Evolutionary conservation across 2,113 vertebrate genomes (phyloP).

Genomic region (Petromus typicus): DNA sequence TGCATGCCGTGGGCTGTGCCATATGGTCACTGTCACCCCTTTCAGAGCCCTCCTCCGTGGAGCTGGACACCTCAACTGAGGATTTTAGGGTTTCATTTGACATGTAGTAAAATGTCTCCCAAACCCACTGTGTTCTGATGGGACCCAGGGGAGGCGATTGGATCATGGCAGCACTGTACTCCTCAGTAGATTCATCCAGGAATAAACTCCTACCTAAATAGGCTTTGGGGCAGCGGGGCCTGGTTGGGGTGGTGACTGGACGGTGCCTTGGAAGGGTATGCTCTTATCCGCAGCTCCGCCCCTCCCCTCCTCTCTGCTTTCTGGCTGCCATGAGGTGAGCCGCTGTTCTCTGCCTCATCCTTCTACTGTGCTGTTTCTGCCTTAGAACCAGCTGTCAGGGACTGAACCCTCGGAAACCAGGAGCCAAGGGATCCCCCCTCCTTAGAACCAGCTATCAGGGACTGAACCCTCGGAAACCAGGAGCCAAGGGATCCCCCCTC

Average conservation of each 20-base stretch:
- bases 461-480: no score
- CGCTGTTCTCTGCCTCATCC: not conserved
- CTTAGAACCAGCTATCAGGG: no score
- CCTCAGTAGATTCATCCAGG: no score
- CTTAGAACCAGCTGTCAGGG: no score
- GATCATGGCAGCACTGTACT: not conserved
- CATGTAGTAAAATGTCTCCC: not conserved
- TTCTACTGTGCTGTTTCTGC: not conserved
- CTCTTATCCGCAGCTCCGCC: not conserved
- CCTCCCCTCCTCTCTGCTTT: not conserved
- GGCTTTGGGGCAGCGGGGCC: not conserved
- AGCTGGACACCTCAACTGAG: not conserved
- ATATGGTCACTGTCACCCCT: accelerated
- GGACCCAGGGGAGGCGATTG: not conserved
- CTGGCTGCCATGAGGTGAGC: not conserved
- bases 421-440: no score
- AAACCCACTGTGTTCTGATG: not conserved
- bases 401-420: no score
- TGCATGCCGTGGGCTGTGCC: not conserved
- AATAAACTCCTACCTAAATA: not conserved
- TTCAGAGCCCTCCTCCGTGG: no score
- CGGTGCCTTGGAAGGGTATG: not conserved
- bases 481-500: no score
- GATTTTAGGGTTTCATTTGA: not conserved
- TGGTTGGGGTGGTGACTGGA: not conserved